Conservation (phyloP, 2,797 vertebrate species). For the Spinus olivaceus region DNA sequence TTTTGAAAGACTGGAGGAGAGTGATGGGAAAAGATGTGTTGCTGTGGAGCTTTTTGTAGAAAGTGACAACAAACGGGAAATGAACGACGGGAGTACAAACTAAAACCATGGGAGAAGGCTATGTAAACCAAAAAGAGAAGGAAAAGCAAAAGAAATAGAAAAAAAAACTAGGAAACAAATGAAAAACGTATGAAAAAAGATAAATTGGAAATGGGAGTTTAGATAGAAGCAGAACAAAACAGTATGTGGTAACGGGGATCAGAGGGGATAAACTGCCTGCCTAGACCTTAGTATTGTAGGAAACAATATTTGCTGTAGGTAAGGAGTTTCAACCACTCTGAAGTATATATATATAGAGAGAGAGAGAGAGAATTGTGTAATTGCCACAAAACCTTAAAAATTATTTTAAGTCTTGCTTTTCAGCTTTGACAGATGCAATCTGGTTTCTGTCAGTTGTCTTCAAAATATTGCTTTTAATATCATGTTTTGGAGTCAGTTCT, state of each 20-base stretch:
- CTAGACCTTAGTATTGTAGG: not conserved
- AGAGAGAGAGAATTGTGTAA: not conserved
- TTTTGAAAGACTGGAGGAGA: not conserved
- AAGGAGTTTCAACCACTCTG: not conserved
- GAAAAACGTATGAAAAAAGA: not conserved
- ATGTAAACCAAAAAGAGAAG: not conserved
- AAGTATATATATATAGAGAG: not conserved
- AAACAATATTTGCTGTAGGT: not conserved
- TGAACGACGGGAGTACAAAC: not conserved
- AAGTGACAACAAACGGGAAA: not conserved
- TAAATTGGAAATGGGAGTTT: not conserved
- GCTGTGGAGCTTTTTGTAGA: not conserved
- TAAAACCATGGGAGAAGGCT: not conserved
- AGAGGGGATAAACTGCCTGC: not conserved
- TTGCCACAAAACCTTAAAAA: not conserved
- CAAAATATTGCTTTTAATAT: conserved; percentile 17
- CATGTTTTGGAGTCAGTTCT: not conserved
- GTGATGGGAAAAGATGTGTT: not conserved
- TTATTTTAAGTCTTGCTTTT: conserved; percentile 2
- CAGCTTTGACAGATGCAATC: conserved; percentile 37
- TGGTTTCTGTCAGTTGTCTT: conserved; percentile 34
- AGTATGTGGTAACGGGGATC: not conserved
- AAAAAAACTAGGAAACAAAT: not conserved
- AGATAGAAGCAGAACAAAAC: not conserved
- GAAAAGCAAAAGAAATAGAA: not conserved